A percentile compares a stretch with the other conserved stretches of the same genome.
phyloP scores from a whole-genome alignment of 2,113 vertebrate genomes.

The Tychaedon coryphoeus region DNA sequence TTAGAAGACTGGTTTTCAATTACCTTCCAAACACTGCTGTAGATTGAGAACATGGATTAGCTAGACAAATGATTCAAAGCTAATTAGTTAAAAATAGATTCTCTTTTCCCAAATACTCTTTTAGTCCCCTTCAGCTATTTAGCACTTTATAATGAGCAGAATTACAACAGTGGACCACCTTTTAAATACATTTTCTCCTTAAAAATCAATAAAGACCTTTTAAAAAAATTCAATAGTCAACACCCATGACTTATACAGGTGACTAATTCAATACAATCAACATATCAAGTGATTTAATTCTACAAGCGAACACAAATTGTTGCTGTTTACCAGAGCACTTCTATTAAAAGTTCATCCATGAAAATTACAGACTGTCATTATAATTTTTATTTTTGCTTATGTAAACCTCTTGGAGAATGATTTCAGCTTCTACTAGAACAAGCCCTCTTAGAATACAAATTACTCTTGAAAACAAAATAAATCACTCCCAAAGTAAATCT shows the following conservation, averaged over 20 bases:
- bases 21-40: constrained; percentile 5
- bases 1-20: constrained; percentile 49
- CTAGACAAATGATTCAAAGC: constrained; percentile 46
- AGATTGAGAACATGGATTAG: constrained; percentile 48
- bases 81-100: constrained; percentile 71
- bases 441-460: constrained; percentile 41
- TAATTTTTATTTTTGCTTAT: constrained; percentile 55
- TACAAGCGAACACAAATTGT: constrained; percentile 49
- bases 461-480: constrained; percentile 37
- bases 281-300: constrained; percentile 60
- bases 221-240: constrained; percentile 58
- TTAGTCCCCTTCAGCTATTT: constrained; percentile 63
- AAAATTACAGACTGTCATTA: constrained; percentile 48
- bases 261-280: constrained; percentile 53
- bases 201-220: constrained; percentile 69
- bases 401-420: constrained; percentile 45
- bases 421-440: constrained; percentile 45
- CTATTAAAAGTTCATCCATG: constrained; percentile 61
- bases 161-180: constrained; percentile 31
- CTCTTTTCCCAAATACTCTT: constrained; percentile 44
- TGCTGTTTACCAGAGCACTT: not conserved
- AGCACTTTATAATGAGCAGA: constrained; percentile 63
- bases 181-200: constrained; percentile 58
- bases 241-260: constrained; percentile 61
- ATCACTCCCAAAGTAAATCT: constrained; percentile 24